phyloP scores from a whole-genome alignment of 2,113 vertebrate genomes.

The Paramisgurnus dabryanus region DNA sequence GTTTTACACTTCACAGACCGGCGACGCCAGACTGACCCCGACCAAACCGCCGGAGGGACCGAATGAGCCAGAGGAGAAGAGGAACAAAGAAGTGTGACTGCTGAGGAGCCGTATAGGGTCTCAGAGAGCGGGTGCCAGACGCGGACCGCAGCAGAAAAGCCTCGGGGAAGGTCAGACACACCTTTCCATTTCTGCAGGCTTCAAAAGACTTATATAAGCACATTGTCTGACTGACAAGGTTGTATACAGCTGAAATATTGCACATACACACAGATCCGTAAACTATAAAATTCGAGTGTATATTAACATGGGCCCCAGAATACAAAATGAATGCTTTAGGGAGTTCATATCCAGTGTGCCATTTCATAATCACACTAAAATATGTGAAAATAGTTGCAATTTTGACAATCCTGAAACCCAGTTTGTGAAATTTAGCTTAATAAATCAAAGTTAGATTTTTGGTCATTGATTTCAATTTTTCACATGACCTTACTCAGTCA shows the following conservation, averaged over 20 bases:
- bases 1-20: conserved; percentile 54
- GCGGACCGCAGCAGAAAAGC: conserved; percentile 8
- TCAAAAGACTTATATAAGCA: conserved; percentile 21
- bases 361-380: too few relatives aligned
- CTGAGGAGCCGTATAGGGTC: conserved; percentile 28
- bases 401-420: too few relatives aligned
- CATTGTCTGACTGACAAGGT: not conserved
- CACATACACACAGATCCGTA: not conserved
- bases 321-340: too few relatives aligned
- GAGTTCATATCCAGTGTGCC: too few relatives aligned
- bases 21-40: conserved; percentile 23
- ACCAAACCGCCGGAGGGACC: conserved; percentile 25
- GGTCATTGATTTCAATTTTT: too few relatives aligned
- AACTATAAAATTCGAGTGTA: too few relatives aligned
- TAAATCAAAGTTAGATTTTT: too few relatives aligned
- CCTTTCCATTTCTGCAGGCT: conserved; percentile 30
- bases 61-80: conserved; percentile 34
- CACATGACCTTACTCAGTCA: too few relatives aligned
- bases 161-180: conserved; percentile 46
- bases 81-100: conserved; percentile 37
- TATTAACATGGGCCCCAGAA: too few relatives aligned
- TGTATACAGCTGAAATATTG: conserved; percentile 15
- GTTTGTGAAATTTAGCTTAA: too few relatives aligned
- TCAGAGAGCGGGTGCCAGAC: conserved; percentile 18
- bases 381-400: too few relatives aligned